phyloP scores from a whole-genome alignment of 2,113 vertebrate genomes.

The Pseudopipra pipra region DNA sequence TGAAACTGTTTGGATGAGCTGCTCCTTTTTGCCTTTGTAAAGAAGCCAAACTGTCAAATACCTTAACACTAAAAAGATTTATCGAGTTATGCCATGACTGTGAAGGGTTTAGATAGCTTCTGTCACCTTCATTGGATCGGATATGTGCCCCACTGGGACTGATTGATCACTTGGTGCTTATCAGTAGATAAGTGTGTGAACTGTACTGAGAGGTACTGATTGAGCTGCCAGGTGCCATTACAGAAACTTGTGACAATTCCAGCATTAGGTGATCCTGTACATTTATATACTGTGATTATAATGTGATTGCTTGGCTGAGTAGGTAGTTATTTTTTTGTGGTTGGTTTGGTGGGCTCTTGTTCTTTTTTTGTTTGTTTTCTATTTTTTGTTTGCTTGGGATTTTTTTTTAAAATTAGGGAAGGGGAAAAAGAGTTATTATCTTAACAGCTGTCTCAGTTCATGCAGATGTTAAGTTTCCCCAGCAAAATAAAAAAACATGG shows the following conservation, averaged over 20 bases:
- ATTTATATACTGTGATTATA: neutral
- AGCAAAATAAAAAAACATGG: neutral
- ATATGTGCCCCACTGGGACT: neutral
- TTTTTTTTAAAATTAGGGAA: neutral
- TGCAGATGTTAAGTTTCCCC: neutral
- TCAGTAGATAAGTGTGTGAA: neutral
- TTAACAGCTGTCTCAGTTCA: neutral
- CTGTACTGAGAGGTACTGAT: neutral
- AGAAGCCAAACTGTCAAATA: neutral
- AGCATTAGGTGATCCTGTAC: neutral
- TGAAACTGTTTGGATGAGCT: neutral
- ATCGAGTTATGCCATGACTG: neutral
- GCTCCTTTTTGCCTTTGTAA: neutral
- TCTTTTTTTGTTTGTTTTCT: neutral
- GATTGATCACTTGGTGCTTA: neutral
- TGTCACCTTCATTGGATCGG: neutral
- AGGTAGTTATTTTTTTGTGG: neutral
- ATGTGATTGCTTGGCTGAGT: neutral
- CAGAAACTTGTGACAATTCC: neutral
- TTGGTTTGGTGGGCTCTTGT: neutral
- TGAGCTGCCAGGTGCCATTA: slow-evolving; percentile 3
- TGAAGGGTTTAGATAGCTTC: neutral
- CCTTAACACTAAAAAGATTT: neutral
- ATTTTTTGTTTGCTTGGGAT: neutral
- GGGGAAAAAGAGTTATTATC: neutral